Percentiles rank a stretch among this genome's conserved stretches.
These are phyloP conservation scores for Diachasmimorpha longicaudata DNA, from an alignment of 1,140 invertebrate species.

Conservation along the genomic window DNA sequence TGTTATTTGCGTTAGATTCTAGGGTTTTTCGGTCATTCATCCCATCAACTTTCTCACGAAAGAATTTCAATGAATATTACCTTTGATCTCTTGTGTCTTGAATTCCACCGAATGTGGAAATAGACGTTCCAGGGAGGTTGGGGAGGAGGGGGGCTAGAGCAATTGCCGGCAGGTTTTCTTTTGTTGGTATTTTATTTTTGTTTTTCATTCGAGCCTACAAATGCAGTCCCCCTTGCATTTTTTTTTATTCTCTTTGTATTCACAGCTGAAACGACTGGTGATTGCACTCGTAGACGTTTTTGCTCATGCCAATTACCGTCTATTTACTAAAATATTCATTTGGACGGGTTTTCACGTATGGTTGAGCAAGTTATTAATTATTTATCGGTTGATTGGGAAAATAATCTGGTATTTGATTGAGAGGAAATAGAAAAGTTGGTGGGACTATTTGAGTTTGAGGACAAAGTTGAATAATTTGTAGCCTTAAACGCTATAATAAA, in stretches of 20 bases:
- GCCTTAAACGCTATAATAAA: background rate
- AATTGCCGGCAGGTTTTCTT: background rate
- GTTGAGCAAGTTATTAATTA: background rate
- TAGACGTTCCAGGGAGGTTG: background rate
- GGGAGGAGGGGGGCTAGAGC: background rate
- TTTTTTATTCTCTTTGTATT: background rate
- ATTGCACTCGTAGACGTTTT: no score
- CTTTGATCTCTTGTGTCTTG: background rate
- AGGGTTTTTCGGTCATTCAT: slow-evolving; percentile 19
- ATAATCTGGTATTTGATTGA: background rate
- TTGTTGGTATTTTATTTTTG: background rate
- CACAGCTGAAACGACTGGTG: background rate
- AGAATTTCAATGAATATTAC: background rate
- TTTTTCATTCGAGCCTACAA: background rate
- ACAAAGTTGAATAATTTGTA: background rate
- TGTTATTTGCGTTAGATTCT: background rate
- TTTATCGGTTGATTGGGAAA: background rate
- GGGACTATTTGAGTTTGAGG: background rate
- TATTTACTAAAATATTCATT: background rate
- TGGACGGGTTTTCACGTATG: background rate
- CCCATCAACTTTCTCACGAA: background rate
- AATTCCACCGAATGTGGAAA: background rate
- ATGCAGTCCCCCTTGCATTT: background rate
- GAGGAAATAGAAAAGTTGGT: background rate
- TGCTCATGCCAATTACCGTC: no score